These are phyloP conservation scores for Aurelia aurita complex sp. Pacific DNA, from an alignment of 30 jellyfish, hydroid and myxozoan species.

Conservation along the genomic window DNA sequence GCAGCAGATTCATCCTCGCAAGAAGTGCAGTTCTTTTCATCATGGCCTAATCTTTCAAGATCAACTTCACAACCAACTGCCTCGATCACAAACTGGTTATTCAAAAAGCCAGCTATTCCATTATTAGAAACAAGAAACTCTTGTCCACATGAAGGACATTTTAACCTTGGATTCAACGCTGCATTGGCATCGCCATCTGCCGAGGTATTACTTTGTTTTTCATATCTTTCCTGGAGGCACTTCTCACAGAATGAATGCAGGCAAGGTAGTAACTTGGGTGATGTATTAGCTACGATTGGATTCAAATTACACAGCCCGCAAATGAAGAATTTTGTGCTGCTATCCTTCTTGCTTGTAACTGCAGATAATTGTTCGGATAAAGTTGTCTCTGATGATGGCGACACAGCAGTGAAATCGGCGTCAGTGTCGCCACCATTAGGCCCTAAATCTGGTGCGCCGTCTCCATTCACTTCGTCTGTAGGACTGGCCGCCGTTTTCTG, in stretches of 20 bases:
- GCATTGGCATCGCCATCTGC: conserved; percentile 21
- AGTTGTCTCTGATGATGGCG: conserved; percentile 26
- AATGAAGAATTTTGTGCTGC: conserved; percentile 65
- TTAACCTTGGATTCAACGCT: conserved; percentile 61
- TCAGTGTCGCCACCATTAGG: background rate
- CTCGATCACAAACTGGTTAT: conserved; percentile 95
- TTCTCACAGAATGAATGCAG: conserved; percentile 96
- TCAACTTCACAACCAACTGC: conserved; percentile 37
- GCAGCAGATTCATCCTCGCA: conserved; percentile 97
- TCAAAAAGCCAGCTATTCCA: conserved; percentile 82
- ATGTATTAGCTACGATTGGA: conserved; percentile 72
- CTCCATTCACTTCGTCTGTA: conserved; percentile 43
- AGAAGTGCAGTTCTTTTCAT: conserved; percentile 85
- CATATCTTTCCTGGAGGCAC: conserved; percentile 84
- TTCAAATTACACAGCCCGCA: conserved; percentile 89
- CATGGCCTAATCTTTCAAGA: conserved; percentile 57
- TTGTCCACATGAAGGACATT: conserved; percentile 99
- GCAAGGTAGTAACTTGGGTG: conserved; percentile 95
- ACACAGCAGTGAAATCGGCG: conserved; percentile 14
- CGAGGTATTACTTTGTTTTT: conserved; percentile 64
- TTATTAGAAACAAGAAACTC: conserved; percentile 92
- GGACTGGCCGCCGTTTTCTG: background rate
- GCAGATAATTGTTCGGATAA: conserved; percentile 54
- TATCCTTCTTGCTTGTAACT: conserved; percentile 41
- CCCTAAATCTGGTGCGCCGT: conserved; percentile 11